Evolutionary conservation across 1,140 invertebrate species (phyloP).

Genomic region (Drosophila tani): DNA sequence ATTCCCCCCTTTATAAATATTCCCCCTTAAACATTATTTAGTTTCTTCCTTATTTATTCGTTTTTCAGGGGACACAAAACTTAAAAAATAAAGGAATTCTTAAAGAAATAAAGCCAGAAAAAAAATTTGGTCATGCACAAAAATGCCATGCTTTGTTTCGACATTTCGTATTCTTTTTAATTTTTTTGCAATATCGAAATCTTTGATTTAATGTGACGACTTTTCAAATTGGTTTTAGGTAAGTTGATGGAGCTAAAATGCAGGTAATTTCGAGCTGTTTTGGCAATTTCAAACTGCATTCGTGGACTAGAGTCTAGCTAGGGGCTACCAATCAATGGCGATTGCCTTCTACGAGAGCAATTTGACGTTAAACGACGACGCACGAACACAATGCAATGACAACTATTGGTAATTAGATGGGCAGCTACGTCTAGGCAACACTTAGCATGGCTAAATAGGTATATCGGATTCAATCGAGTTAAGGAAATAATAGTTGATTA

Average conservation of each 20-base stretch:
- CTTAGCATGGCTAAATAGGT: slow-evolving; percentile 37
- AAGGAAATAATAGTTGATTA: slow-evolving; percentile 28
- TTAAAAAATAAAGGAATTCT: slow-evolving; percentile 1
- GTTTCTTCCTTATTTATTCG: slow-evolving; percentile 18
- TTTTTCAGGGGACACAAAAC: neutral
- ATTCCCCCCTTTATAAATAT: neutral
- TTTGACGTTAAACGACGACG: slow-evolving; percentile 34
- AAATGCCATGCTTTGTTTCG: slow-evolving; percentile 82
- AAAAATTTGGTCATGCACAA: slow-evolving; percentile 80
- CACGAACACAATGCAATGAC: slow-evolving; percentile 39
- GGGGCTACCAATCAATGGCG: slow-evolving; percentile 34
- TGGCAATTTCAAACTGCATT: slow-evolving; percentile 35
- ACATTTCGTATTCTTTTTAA: slow-evolving; percentile 43
- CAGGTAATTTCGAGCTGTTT: slow-evolving; percentile 39
- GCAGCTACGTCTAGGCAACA: slow-evolving; percentile 40
- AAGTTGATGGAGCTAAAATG: slow-evolving; percentile 50
- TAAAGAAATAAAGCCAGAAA: slow-evolving; percentile 29
- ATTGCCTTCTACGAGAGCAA: slow-evolving; percentile 32
- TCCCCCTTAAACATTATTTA: neutral
- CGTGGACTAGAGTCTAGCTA: slow-evolving; percentile 21
- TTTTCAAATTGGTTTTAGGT: slow-evolving; percentile 52
- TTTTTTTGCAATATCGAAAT: slow-evolving; percentile 25
- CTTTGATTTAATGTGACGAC: slow-evolving; percentile 29
- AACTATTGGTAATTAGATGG: slow-evolving; percentile 33
- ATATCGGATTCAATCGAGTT: slow-evolving; percentile 10